Evolutionary conservation across 2,888 invertebrate genomes (phyloP).

Genomic region (Mythimna impura): DNA sequence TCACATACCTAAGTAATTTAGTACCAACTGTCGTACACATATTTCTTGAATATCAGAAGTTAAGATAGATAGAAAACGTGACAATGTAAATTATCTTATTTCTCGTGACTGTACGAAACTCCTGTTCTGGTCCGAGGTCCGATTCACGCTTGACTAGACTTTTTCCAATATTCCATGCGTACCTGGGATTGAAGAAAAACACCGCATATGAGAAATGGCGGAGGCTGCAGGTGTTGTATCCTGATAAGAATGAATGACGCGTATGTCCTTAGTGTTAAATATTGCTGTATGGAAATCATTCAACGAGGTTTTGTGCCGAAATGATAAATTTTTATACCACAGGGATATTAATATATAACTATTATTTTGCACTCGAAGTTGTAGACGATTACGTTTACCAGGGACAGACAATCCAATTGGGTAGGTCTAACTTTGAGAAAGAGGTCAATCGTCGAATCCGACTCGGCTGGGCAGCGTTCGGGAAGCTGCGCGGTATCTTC

Average conservation of each 20-base stretch:
- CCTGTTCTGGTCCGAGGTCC: accelerated
- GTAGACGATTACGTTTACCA: too few species aligned
- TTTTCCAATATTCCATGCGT: slow-evolving; percentile 26
- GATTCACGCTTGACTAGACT: neutral
- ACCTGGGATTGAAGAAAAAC: slow-evolving; percentile 46
- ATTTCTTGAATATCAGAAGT: too few species aligned
- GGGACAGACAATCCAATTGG: too few species aligned
- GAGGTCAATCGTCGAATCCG: too few species aligned
- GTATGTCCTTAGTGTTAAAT: neutral
- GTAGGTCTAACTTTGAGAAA: too few species aligned
- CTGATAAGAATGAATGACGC: slow-evolving; percentile 26
- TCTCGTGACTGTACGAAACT: neutral
- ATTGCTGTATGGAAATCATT: slow-evolving; percentile 23
- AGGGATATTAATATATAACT: neutral
- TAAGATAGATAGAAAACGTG: too few species aligned
- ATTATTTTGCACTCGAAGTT: too few species aligned
- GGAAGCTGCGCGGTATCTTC: too few species aligned
- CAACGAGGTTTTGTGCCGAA: neutral
- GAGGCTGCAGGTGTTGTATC: slow-evolving; percentile 19
- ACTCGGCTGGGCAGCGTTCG: too few species aligned
- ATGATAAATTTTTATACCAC: neutral
- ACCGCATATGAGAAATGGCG: slow-evolving; percentile 23
- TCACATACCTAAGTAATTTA: too few species aligned
- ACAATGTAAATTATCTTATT: neutral
- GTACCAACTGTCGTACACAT: too few species aligned